Base-by-base conservation (phyloP, 2,797 vertebrate genomes). In the Argyrosomus regius region DNA sequence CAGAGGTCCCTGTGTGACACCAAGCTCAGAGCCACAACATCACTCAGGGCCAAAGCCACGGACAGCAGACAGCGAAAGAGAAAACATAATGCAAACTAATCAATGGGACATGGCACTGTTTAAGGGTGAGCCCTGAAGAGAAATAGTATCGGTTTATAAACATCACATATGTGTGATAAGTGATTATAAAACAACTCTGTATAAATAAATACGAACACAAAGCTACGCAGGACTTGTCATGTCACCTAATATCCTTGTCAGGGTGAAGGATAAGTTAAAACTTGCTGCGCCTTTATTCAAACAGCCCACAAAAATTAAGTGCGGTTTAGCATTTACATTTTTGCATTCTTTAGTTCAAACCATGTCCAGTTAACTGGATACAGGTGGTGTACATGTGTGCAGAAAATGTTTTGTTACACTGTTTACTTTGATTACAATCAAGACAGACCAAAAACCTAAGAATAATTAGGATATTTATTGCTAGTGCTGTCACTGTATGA, bases 1-100 rank as follows among this genome's bases (percentile, higher is more conserved):
- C 85, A 66, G 63, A 87, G 77, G 82, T 83, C 82, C 71, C 73
- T 12, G 49, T 71, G 80, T 79, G 82, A 91, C 88, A 88, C 67
- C 61, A 59, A 66, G 64, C 76, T 78, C 59, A 22, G 78, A 86
- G 78, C 78, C 81, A 84, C 65, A 76, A 82, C 54, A 56, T 74
- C 46, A 4, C 49, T 46, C 22, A 4, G 45, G 52, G 88, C 90
- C 87, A 91, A 89, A 90, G 63, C 82, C 81, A 78, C 56, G 10
- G 67, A 77, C 13, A 18, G 53, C 83, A 66, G 80, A 78, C 71
- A 22, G 75, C 53, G 50, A 81, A 57, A 62, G 72, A 69, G 61
- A 73, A 26, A 70, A 81, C 24, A 65, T 49, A 22, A 79, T 35
- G 45, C 58, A 76, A 72, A 78, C 73, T 86, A 84, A 83, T 86